Base-by-base conservation (phyloP, 1,140 invertebrate species). In the Trichonephila clavata region DNA sequence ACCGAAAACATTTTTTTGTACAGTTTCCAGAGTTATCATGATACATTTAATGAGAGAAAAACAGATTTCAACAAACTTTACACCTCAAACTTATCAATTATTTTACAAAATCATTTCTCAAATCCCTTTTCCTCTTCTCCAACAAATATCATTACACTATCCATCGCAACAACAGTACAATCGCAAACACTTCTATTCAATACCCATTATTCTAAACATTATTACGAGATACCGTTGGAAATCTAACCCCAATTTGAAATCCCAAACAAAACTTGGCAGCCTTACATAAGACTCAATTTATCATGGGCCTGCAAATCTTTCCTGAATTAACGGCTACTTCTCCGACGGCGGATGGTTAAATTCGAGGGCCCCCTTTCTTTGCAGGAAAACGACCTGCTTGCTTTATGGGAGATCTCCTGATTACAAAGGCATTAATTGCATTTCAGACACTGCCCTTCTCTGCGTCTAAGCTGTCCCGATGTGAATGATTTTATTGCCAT, bases 401-500 rank as follows among this genome's bases (percentile, higher is more conserved):
- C 89, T 90, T 90, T 90, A 90, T 90, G 89, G 89, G 24, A 57
- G 32, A 84, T 39, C 80, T 92, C 80, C 77, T 92, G 90, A 92
- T 92, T 92, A 92, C 90, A 60, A 92, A 92, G 24, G 77, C 90
- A 92, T 92, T 92, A 92, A 92, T 92, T 92, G 90, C 90, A 27
- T 84, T 92, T 84, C 80, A 80, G 90, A 92, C 80, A 84, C 80
- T 84, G 10, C 21, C 59, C 81, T 21, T 60, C 68, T 43, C 21
- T 13, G 8, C 61, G 8, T 60, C 68, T 27, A n/a, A 39, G 71
- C 68, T 90, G 89, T 81, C 89, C 32, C 32, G 6, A 1, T 65
- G 80, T 92, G 90, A 92, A 84, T 92, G 90, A 92, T 92, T 92
- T 92, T 92, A 92, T 84, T 92, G 90, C 90, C 68, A 80, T 90